phyloP scores from a whole-genome alignment of 2,113 vertebrate species.

The Macrotus californicus region DNA sequence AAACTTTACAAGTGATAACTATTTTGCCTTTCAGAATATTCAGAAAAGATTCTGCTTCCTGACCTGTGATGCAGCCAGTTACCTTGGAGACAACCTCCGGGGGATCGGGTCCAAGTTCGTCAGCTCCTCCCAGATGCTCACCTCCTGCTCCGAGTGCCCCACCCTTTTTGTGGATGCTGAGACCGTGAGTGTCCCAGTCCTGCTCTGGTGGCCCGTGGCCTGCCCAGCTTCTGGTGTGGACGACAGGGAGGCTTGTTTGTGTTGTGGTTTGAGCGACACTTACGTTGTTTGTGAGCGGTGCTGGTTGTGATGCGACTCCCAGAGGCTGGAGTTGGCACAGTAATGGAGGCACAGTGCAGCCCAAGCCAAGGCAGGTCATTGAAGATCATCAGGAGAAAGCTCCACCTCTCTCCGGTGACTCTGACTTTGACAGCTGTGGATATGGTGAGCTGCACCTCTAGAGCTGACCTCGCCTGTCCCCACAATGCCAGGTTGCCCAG shows the following conservation, averaged over 20 bases:
- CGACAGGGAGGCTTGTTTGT: no score
- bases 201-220: neutral
- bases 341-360: neutral
- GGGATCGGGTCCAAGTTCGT: slow-evolving; percentile 97
- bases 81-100: slow-evolving; percentile 93
- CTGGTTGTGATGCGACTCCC: neutral
- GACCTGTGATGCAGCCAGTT: slow-evolving; percentile 93
- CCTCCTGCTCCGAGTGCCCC: slow-evolving; percentile 95
- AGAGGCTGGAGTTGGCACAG: neutral
- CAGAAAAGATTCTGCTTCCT: slow-evolving; percentile 97
- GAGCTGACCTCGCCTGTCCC: neutral
- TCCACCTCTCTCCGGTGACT: neutral
- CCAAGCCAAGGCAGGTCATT: neutral
- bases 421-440: neutral
- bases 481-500: neutral
- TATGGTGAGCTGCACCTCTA: no score
- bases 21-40: slow-evolving; percentile 88
- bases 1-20: neutral
- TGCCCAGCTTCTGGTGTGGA: neutral
- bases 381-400: neutral
- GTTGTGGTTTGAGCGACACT: neutral
- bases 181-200: slow-evolving; percentile 85
- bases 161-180: slow-evolving; percentile 97
- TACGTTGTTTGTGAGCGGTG: fast-evolving
- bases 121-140: slow-evolving; percentile 96